Conservation (phyloP, 2,888 invertebrate species). For the Cataglyphis altisquamis region DNA sequence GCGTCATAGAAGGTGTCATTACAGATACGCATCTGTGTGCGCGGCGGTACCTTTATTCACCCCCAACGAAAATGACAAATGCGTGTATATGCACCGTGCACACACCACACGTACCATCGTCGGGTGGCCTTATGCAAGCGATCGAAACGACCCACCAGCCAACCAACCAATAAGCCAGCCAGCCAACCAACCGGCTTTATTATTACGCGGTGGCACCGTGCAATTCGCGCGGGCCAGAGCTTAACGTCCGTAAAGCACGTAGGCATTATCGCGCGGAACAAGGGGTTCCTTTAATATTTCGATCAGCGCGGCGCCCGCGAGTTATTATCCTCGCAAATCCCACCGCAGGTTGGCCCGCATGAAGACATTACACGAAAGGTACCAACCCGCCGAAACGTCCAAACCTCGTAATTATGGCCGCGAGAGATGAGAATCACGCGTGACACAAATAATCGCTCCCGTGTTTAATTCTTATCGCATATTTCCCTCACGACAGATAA, state of each 20-base stretch:
- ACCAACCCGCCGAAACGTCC: constrained; percentile 25
- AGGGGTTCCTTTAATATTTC: constrained; percentile 67
- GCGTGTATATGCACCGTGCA: constrained; percentile 43
- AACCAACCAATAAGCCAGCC: not conserved
- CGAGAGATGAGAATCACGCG: constrained; percentile 7
- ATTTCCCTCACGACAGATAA: constrained; percentile 11
- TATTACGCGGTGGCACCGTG: constrained; percentile 69
- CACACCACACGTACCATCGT: constrained; percentile 54
- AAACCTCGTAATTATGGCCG: constrained; percentile 42
- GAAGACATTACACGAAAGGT: constrained; percentile 51
- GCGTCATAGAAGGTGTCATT: constrained; percentile 42
- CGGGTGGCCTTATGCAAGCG: constrained; percentile 66
- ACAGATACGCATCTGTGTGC: constrained; percentile 57
- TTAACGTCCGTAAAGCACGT: constrained; percentile 73
- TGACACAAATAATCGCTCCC: constrained; percentile 26
- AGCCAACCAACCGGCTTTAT: constrained; percentile 66
- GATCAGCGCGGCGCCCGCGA: constrained; percentile 45
- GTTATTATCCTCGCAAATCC: constrained; percentile 56
- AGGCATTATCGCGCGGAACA: constrained; percentile 63
- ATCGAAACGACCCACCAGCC: constrained; percentile 40
- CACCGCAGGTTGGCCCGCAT: constrained; percentile 39
- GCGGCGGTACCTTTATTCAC: constrained; percentile 61
- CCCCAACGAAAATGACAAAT: constrained; percentile 66
- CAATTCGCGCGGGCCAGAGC: constrained; percentile 59
- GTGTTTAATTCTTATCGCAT: constrained; percentile 22